Evolutionary conservation across 2,113 vertebrate species (phyloP), one percentile per base, ranked within the genome.

Genomic region (Corythoichthys intestinalis): DNA sequence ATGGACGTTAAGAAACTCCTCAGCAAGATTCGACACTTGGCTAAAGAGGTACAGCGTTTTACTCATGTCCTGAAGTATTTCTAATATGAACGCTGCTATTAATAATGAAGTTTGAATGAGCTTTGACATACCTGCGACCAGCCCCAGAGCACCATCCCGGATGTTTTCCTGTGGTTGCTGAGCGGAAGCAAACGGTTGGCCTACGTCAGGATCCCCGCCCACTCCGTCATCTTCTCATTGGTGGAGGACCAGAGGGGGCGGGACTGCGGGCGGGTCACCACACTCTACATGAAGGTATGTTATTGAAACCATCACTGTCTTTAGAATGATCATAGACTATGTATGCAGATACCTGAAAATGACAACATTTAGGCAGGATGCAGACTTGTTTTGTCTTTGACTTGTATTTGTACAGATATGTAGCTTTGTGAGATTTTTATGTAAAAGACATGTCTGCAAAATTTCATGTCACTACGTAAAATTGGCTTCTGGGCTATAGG

Each of bases 161-260:
- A 97, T 15, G 92, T 92, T n/a, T 91, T 99, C 6, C 47, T 99
- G 52, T 99, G 97, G 95, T 92, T 97, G 92, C 75, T 97, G 74
- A 93, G 90, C 46, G 94, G 91, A 38, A 91, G 69, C 38, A 93
- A 86, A 68, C 88, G 92, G 9, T 82, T 97, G 75, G 95, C 95
- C 2, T 97, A 94, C 0, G 80, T 93, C 56, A 89, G 92, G 58
- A 91, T 98, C 48, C 93, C 95, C 4, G 87, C 93, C 3, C 91
- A 94, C 85, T 89, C 95, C 54, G 82, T 98, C 59, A 89, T 97
- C 11, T 98, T 94, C 77, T 96, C 96, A 0, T 76, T 96, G 78
- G 96, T 95, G 0, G 95, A 98, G 81, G 96, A 99, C 64, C 94
- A 98, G 73, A 94, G 88, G 60, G 96, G 95, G 65, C 93, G 87